Percentiles rank a stretch among this genome's conserved stretches.
Evolutionary conservation across 2,797 vertebrate species (phyloP).

Genomic region (Harpagifer antarcticus): DNA sequence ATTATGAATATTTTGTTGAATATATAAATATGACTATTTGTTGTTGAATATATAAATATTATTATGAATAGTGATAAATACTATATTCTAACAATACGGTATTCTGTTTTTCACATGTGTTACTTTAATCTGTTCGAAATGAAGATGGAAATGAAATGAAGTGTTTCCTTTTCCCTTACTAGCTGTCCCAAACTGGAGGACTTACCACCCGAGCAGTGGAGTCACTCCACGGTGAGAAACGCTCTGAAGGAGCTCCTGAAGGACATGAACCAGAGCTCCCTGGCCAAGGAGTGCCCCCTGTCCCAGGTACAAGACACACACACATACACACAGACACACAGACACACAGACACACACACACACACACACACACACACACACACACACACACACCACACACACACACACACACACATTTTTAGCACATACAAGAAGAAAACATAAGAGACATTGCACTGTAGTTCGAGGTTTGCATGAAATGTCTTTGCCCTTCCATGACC

Average conservation of each 20-base stretch:
- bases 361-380: background rate
- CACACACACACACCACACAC: conserved; percentile 5
- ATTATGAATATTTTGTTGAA: too few species aligned
- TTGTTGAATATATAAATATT: too few species aligned
- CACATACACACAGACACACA: background rate
- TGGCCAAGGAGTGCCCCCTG: conserved; percentile 97
- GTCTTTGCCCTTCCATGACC: conserved; percentile 36
- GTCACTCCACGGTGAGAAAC: conserved; percentile 95
- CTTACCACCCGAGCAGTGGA: conserved; percentile 96
- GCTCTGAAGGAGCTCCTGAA: conserved; percentile 97
- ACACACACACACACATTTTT: too few species aligned
- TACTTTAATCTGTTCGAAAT: too few species aligned
- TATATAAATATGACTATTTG: too few species aligned
- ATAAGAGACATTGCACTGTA: background rate
- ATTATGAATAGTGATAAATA: too few species aligned
- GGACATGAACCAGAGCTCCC: conserved; percentile 98
- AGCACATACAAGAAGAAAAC: background rate
- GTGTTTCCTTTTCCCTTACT: conserved; percentile 17
- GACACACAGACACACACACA: conserved; percentile 23
- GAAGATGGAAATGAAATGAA: background rate
- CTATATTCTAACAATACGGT: too few species aligned
- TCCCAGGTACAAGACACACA: conserved; percentile 80
- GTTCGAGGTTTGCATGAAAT: conserved; percentile 23
- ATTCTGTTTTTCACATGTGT: too few species aligned
- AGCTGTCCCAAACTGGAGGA: conserved; percentile 97